Evolutionary conservation across 2,888 invertebrate genomes (phyloP), one percentile per base, ranked within the genome.

Genomic region (Blastobasis lacticolella): DNA sequence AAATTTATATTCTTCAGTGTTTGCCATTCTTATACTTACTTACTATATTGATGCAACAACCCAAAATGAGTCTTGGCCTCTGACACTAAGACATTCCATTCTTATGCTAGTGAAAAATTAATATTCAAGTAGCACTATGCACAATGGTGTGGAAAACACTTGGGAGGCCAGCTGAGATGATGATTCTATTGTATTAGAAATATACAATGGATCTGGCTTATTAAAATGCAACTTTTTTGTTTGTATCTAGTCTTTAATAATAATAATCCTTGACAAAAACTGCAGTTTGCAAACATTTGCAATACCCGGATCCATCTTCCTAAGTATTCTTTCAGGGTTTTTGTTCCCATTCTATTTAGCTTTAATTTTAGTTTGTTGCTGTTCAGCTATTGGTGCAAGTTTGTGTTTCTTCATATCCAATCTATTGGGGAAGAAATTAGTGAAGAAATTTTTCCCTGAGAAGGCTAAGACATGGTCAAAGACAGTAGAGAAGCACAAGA

Each of bases 271-370:
- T 77, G 70, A 81, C 67, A 46, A 8, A 36, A 45, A 40, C 51
- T 59, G 10, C 86, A 97, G 97, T 83, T 91, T 99, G 73, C 99
- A 99, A 92, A 97, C 99, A 57, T 99, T 99, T 90, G 99, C 99
- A 69, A 99, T 99, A 88, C 99, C 99, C 57, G 99, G 99, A 59
- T 99, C 99, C 10, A 93, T 99, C 73, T 99, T 99, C 76, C 90
- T 99, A 51, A 99, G 98, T 58, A 97, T 99, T 66, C 90, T 99
- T 50, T 97, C 97, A 57, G 99, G 99, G 57, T 99, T 98, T 79
- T 89, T 99, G 44, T 99, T 98, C 76, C 95, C 97, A 54, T 99
- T 99, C 82, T 93, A 94, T 47, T 77, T 96, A 60, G 99, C 99
- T 5, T 82, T 99, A 63, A 72, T 92, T 51, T 87, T 99, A 57